These are phyloP conservation scores for Fundulus diaphanus DNA, from an alignment of 2,797 vertebrate species.

Conservation along the genomic window DNA sequence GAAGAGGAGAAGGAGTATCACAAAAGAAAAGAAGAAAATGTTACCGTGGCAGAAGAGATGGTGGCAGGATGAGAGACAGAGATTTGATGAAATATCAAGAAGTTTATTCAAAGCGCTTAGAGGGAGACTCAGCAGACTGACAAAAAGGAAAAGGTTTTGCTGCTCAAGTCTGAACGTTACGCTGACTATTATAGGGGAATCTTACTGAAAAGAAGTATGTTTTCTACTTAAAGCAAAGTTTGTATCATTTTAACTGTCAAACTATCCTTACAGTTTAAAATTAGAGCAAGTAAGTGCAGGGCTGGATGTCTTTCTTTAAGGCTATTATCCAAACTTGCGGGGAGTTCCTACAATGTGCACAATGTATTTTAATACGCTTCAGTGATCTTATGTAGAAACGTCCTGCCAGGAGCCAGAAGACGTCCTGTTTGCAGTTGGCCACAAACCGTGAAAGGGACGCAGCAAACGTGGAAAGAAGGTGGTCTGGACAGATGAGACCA, in stretches of 20 bases:
- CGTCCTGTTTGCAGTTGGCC: too few species aligned
- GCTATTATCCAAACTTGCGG: too few species aligned
- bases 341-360: too few species aligned
- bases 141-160: constrained; percentile 19
- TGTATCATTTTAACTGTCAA: not conserved
- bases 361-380: too few species aligned
- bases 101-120: not conserved
- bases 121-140: not conserved
- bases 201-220: constrained; percentile 28
- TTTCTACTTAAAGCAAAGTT: constrained; percentile 14
- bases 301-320: too few species aligned
- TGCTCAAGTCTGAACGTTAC: constrained; percentile 24
- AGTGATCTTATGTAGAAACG: too few species aligned
- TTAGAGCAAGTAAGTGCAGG: too few species aligned
- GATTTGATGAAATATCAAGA: not conserved
- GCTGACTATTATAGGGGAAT: constrained; percentile 19
- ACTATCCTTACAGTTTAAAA: not conserved
- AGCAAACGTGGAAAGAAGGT: too few species aligned
- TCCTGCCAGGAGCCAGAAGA: too few species aligned
- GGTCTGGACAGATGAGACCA: too few species aligned
- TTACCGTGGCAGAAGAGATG: constrained; percentile 27
- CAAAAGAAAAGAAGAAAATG: constrained; percentile 5
- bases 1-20: not conserved
- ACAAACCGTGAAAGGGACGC: too few species aligned
- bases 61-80: constrained; percentile 22